phyloP scores from a whole-genome alignment of 2,113 vertebrate genomes.

The Colius striatus region DNA sequence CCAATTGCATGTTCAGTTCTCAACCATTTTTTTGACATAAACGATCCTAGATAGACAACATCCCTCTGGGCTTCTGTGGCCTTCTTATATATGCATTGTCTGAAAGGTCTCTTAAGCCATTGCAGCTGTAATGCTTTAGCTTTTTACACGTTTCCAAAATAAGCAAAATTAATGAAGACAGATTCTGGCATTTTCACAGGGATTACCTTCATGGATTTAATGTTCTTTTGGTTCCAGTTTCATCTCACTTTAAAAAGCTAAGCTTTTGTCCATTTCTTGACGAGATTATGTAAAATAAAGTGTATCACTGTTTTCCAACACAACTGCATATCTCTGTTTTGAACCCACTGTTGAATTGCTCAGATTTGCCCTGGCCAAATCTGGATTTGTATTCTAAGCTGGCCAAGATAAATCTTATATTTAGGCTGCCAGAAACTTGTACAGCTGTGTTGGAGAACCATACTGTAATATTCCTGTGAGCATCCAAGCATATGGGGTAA shows the following conservation, averaged over 20 bases:
- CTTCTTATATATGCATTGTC: not conserved
- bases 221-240: not conserved
- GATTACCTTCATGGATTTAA: not conserved
- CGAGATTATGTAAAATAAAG: not conserved
- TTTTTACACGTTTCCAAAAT: not conserved
- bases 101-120: not conserved
- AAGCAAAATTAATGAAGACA: not conserved
- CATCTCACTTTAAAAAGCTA: not conserved
- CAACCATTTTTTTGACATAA: not conserved
- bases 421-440: not conserved
- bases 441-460: slow-evolving; percentile 15
- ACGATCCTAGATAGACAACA: not conserved
- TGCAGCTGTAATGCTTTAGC: not conserved
- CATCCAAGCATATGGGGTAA: not conserved
- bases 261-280: not conserved
- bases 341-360: not conserved
- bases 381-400: not conserved
- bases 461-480: not conserved
- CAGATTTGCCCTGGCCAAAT: not conserved
- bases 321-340: not conserved
- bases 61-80: not conserved
- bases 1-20: not conserved
- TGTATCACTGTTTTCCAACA: not conserved
- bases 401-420: not conserved
- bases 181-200: not conserved